Conservation (phyloP, 2,113 vertebrate species). For the Grammomys surdaster region DNA sequence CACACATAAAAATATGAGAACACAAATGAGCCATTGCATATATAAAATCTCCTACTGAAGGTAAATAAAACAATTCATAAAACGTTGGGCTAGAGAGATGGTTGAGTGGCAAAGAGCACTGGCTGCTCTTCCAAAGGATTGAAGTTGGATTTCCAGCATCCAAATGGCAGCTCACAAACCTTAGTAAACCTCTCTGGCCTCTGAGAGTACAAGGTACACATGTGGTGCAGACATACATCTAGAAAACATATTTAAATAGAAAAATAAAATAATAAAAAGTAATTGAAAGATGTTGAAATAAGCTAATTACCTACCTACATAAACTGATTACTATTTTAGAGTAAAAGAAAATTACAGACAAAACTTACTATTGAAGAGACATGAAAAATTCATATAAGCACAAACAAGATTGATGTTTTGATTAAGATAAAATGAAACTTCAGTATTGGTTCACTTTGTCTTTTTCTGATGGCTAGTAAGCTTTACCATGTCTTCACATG, state of each 20-base stretch:
- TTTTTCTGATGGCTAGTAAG: not conserved
- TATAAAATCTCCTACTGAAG: not conserved
- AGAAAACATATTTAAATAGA: not conserved
- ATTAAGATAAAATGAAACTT: not conserved
- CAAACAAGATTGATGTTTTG: not conserved
- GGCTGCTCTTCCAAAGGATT: not conserved
- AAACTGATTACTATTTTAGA: not conserved
- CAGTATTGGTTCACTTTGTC: too few species aligned
- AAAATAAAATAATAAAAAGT: not conserved
- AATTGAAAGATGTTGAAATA: not conserved
- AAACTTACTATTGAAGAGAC: not conserved
- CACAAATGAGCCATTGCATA: not conserved
- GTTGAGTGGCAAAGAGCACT: not conserved
- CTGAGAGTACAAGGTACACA: not conserved
- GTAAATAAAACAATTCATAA: not conserved
- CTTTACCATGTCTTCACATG: not conserved
- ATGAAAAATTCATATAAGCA: not conserved
- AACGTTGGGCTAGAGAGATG: not conserved
- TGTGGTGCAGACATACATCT: not conserved
- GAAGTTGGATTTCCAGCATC: not conserved
- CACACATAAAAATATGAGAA: not conserved
- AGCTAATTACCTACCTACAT: not conserved
- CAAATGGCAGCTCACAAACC: not conserved
- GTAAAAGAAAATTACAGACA: not conserved
- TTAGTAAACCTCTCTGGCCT: not conserved